Evolutionary conservation across 2,888 invertebrate species (phyloP).

Genomic region (Xylocampa areola): DNA sequence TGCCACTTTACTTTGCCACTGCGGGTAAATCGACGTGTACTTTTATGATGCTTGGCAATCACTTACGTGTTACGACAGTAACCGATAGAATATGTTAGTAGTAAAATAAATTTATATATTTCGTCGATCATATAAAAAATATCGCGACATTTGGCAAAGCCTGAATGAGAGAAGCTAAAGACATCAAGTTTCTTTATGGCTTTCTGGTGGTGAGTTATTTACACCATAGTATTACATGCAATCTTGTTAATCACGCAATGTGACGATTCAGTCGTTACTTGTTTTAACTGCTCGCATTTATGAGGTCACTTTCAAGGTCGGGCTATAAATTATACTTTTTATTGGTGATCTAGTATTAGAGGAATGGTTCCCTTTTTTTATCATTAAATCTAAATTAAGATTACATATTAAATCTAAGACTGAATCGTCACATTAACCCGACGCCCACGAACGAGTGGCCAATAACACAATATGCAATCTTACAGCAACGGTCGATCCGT

Average conservation of each 20-base stretch:
- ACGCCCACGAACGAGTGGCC: constrained; percentile 42
- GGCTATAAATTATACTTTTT: background rate
- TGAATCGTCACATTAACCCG: constrained; percentile 57
- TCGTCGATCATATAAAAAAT: background rate
- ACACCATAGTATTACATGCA: constrained; percentile 52
- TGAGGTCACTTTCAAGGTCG: background rate
- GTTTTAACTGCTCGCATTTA: constrained; percentile 6
- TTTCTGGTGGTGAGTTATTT: constrained; percentile 46
- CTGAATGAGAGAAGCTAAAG: constrained; percentile 19
- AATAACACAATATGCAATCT: constrained; percentile 78
- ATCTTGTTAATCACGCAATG: constrained; percentile 44
- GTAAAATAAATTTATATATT: background rate
- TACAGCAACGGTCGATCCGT: constrained; percentile 99
- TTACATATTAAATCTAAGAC: constrained; percentile 13
- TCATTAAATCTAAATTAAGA: background rate
- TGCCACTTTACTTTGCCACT: no score
- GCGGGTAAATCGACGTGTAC: no score
- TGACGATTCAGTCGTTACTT: constrained; percentile 55
- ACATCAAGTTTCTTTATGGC: constrained; percentile 12
- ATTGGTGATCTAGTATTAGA: no score
- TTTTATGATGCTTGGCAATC: no score
- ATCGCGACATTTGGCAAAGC: background rate
- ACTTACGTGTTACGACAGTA: no score
- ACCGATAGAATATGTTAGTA: background rate
- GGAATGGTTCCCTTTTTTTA: no score